These are phyloP conservation scores for Falco peregrinus DNA, from an alignment of 2,797 vertebrate species.

Conservation along the genomic window DNA sequence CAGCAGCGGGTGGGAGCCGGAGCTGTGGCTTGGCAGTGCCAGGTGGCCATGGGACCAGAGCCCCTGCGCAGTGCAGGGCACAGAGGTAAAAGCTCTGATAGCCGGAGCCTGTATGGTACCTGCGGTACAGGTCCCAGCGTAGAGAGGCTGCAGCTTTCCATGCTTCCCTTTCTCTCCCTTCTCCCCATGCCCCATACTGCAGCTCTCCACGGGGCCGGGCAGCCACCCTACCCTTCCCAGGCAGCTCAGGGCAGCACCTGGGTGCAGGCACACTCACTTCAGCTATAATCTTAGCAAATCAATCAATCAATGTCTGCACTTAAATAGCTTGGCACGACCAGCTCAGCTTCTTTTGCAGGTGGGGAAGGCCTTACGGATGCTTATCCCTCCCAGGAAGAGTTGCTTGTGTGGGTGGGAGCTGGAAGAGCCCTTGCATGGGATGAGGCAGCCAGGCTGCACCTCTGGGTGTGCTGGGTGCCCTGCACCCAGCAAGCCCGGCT, in stretches of 20 bases:
- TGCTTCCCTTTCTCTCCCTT: not conserved
- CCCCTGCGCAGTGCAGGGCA: not conserved
- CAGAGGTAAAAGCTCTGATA: not conserved
- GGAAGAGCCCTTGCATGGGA: rapidly evolving
- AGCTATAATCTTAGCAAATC: not conserved
- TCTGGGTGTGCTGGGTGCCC: not conserved
- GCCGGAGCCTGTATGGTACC: rapidly evolving
- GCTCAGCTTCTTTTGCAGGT: not conserved
- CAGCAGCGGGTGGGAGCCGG: not conserved
- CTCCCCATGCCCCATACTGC: not conserved
- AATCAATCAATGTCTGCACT: not conserved
- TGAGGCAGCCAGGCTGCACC: rapidly evolving
- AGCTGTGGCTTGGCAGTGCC: rapidly evolving
- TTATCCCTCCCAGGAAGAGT: not conserved
- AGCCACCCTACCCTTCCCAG: not conserved
- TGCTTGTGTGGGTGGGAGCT: not conserved
- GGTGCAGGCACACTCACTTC: not conserved
- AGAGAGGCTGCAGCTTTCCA: not conserved
- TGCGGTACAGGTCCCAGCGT: not conserved
- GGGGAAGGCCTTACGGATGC: rapidly evolving
- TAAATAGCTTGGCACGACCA: not conserved
- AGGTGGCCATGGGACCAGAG: not conserved
- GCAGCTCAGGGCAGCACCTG: not conserved
- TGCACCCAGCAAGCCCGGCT: rapidly evolving
- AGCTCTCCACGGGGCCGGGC: too few species aligned